Evolutionary conservation across 2,113 vertebrate species (phyloP).

Genomic region (Nyctereutes procyonoides): DNA sequence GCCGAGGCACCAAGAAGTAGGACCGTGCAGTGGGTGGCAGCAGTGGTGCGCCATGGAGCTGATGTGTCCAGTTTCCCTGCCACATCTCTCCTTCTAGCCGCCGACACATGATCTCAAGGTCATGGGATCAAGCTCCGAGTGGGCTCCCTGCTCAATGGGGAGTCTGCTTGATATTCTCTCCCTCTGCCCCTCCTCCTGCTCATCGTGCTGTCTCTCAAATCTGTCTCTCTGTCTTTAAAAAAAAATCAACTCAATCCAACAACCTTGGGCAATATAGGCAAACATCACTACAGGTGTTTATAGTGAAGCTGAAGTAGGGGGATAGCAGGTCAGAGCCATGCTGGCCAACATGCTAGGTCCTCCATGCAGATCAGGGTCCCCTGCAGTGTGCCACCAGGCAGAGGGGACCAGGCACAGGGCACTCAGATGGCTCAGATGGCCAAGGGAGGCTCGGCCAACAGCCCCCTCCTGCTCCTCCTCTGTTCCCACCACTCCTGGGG

Average conservation of each 20-base stretch:
- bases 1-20: neutral
- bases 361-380: too few species aligned
- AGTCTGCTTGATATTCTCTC: neutral
- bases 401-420: neutral
- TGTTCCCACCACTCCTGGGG: neutral
- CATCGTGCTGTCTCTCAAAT: neutral
- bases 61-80: neutral
- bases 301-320: neutral
- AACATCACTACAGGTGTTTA: too few species aligned
- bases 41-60: fast-evolving
- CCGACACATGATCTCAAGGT: neutral
- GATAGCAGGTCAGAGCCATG: neutral
- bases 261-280: neutral
- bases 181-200: neutral
- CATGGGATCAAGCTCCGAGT: neutral
- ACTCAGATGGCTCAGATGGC: neutral
- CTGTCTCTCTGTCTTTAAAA: too few species aligned
- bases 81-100: too few species aligned
- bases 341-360: fast-evolving
- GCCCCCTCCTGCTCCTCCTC: neutral
- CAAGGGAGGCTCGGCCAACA: neutral
- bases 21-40: fast-evolving
- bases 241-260: neutral
- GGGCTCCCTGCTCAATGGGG: neutral
- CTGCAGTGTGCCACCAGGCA: fast-evolving